A percentile compares a stretch with the other conserved stretches of the same genome.
Evolutionary conservation across 2,888 invertebrate genomes (phyloP).

Genomic region (Mythimna lalbum): DNA sequence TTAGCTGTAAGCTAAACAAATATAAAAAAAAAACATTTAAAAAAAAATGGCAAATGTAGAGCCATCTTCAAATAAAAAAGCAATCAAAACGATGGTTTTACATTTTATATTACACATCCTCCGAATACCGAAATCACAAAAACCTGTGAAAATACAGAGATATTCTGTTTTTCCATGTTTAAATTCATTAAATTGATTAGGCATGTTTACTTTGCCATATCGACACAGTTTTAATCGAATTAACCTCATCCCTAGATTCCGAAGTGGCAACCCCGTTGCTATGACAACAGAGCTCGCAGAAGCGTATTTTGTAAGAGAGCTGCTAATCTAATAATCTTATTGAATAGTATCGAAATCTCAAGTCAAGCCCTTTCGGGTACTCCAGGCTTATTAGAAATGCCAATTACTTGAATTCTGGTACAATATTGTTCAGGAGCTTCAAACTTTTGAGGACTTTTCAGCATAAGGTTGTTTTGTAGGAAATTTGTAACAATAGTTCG

Average conservation of each 20-base stretch:
- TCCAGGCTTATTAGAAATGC: conserved; percentile 30
- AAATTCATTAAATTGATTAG: neutral
- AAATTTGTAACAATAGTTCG: conserved; percentile 3
- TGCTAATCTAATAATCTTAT: conserved; percentile 39
- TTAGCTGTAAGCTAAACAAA: too few relatives aligned
- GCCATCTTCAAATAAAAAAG: too few relatives aligned
- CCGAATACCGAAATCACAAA: neutral
- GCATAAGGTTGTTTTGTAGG: neutral
- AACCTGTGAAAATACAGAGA: neutral
- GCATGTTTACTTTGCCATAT: neutral
- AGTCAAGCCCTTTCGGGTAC: conserved; percentile 3
- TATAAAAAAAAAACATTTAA: too few relatives aligned
- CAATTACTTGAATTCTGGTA: conserved; percentile 18
- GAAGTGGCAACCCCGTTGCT: conserved; percentile 30
- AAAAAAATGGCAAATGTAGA: too few relatives aligned
- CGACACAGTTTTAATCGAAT: conserved; percentile 14
- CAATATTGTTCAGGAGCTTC: neutral
- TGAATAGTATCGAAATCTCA: conserved; percentile 26
- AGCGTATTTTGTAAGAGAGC: conserved; percentile 25
- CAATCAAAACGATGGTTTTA: neutral
- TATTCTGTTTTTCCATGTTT: neutral
- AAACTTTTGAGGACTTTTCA: neutral
- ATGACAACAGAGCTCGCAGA: conserved; percentile 10
- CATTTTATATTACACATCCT: neutral
- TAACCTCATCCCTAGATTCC: neutral